phyloP scores from a whole-genome alignment of 2,888 invertebrate genomes.

The Leptopilina syphax region DNA sequence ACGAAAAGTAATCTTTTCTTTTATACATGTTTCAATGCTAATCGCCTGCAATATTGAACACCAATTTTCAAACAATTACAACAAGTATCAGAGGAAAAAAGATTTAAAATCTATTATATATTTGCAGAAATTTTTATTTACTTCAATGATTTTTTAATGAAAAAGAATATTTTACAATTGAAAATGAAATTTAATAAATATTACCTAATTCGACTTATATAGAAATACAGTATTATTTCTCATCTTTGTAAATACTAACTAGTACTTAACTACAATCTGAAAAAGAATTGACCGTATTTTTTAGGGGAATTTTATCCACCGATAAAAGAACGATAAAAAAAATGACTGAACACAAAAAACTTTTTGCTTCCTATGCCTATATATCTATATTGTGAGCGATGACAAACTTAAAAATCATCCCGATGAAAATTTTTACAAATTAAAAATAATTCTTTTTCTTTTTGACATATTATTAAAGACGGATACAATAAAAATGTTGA shows the following conservation, averaged over 20 bases:
- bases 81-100: background rate
- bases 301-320: background rate
- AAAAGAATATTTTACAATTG: no score
- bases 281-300: background rate
- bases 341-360: background rate
- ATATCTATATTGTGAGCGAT: background rate
- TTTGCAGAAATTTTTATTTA: conserved; percentile 3
- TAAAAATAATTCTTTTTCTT: background rate
- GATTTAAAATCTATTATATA: conserved; percentile 6
- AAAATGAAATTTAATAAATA: no score
- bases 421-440: conserved; percentile 1
- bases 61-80: background rate
- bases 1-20: background rate
- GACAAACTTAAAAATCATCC: background rate
- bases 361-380: background rate
- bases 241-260: background rate
- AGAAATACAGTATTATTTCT: no score
- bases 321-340: conserved; percentile 34
- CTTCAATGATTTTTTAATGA: background rate
- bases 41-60: no score
- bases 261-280: background rate
- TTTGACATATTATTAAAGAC: background rate
- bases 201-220: no score
- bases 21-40: no score
- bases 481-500: conserved; percentile 15